Evolutionary conservation across 2,888 invertebrate species (phyloP).

Genomic region (Acrocyrtus sp.): DNA sequence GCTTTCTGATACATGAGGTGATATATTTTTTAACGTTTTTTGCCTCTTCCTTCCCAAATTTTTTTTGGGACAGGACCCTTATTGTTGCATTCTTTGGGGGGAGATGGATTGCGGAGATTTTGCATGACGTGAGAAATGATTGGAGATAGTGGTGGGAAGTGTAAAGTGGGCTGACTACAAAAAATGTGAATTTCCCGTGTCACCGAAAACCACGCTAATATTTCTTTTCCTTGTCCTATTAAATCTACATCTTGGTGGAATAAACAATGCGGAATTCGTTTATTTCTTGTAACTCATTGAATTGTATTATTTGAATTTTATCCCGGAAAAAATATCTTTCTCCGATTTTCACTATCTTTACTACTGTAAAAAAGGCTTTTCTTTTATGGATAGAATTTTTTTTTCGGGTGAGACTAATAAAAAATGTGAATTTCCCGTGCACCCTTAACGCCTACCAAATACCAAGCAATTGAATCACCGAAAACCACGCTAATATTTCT

Average conservation of each 20-base stretch:
- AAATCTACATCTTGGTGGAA: neutral
- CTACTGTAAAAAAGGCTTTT: too few species aligned
- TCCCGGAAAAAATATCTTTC: too few species aligned
- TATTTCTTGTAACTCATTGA: too few species aligned
- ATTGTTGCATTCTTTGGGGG: neutral
- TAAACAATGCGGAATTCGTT: neutral
- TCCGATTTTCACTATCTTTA: too few species aligned
- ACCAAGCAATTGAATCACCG: too few species aligned
- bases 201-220: neutral
- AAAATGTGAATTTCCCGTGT: neutral
- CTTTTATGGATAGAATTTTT: too few species aligned
- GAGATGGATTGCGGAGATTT: conserved; percentile 40
- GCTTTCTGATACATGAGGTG: neutral
- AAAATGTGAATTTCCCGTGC: neutral
- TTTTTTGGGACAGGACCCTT: neutral
- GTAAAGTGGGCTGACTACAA: neutral
- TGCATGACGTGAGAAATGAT: conserved; percentile 28
- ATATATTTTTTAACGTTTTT: neutral
- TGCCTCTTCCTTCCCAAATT: neutral
- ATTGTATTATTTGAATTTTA: too few species aligned
- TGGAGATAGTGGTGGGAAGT: conserved; percentile 20
- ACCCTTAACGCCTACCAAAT: too few species aligned
- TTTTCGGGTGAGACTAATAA: too few species aligned
- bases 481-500: neutral
- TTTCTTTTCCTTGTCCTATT: neutral